A percentile compares a stretch with the other conserved stretches of the same genome.
phyloP scores from a whole-genome alignment of 1,140 invertebrate species.

The Luehdorfia chinensis region DNA sequence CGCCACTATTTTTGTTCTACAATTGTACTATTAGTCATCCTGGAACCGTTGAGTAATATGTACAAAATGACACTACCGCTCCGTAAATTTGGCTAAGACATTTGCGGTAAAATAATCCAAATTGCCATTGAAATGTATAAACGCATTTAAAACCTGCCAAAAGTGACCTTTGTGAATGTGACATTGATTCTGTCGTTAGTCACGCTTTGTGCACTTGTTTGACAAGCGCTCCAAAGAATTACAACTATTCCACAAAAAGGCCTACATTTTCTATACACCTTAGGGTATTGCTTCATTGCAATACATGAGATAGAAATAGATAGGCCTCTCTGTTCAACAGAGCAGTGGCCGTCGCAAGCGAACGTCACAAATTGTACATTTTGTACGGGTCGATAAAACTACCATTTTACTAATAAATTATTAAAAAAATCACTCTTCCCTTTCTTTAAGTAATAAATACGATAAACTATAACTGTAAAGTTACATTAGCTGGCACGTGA shows the following conservation, averaged over 20 bases:
- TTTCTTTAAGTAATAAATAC: conserved; percentile 65
- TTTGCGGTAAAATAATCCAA: no score
- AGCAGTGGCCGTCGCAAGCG: not conserved
- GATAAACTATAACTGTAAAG: conserved; percentile 54
- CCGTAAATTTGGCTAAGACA: no score
- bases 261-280: conserved; percentile 15
- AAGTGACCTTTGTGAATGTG: no score
- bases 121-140: no score
- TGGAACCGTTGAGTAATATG: not conserved
- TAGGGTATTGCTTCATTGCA: conserved; percentile 6
- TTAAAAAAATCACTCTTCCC: conserved; percentile 55
- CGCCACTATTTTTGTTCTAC: not conserved
- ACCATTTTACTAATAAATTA: conserved; percentile 70
- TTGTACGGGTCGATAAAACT: conserved; percentile 44
- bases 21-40: not conserved
- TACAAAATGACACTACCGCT: not conserved
- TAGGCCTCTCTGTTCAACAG: conserved; percentile 1
- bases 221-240: conserved; percentile 65
- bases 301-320: conserved; percentile 1
- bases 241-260: conserved; percentile 19
- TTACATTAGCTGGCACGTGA: conserved; percentile 33
- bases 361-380: conserved; percentile 6
- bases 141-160: no score
- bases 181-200: no score
- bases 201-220: conserved; percentile 58